Conservation (phyloP, 2,888 invertebrate genomes). For the Trissolcus brochymenae region DNA sequence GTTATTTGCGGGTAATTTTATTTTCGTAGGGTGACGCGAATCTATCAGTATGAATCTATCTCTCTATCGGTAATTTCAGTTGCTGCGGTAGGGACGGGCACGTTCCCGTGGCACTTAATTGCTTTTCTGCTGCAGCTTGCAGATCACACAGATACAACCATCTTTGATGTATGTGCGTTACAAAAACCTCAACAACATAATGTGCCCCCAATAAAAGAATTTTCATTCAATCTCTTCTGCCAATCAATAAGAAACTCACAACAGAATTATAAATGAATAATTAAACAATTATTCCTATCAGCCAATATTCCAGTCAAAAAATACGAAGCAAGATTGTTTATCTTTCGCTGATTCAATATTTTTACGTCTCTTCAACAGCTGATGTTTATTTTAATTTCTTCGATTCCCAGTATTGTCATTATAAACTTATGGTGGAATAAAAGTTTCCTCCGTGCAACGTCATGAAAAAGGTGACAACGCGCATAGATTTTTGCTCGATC, state of each 20-base stretch:
- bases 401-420: too few relatives aligned
- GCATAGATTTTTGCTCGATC: constrained; percentile 38
- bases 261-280: not conserved
- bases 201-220: not conserved
- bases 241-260: not conserved
- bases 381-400: too few relatives aligned
- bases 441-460: constrained; percentile 4
- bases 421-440: not conserved
- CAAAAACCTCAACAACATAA: constrained; percentile 31
- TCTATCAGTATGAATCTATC: constrained; percentile 34
- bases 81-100: constrained; percentile 16
- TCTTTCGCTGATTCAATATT: too few relatives aligned
- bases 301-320: too few relatives aligned
- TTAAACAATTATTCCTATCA: too few relatives aligned
- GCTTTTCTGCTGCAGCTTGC: constrained; percentile 30
- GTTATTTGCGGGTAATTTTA: constrained; percentile 33
- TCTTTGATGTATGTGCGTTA: constrained; percentile 25
- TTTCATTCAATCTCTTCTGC: not conserved
- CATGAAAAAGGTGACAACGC: constrained; percentile 27
- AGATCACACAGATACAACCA: constrained; percentile 30
- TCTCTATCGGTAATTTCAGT: constrained; percentile 32
- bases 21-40: constrained; percentile 22
- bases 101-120: constrained; percentile 36
- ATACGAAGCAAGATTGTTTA: too few relatives aligned
- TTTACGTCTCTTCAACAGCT: too few relatives aligned